phyloP scores from a whole-genome alignment of 2,888 invertebrate genomes.

The Cephus runcator region DNA sequence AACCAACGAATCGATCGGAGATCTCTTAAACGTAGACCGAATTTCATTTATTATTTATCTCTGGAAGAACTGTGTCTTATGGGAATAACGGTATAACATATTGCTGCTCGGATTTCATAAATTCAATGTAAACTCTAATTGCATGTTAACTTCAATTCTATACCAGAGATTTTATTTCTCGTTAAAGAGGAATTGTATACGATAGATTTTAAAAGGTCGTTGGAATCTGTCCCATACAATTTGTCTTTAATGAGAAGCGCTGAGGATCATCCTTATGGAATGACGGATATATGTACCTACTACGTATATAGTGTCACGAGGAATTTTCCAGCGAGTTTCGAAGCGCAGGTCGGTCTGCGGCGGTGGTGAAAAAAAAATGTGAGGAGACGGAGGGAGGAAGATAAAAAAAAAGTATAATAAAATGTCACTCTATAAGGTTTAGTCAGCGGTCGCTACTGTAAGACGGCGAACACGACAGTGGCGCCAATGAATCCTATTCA shows the following conservation, averaged over 20 bases:
- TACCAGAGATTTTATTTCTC: background rate
- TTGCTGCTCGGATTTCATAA: background rate
- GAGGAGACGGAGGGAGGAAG: background rate
- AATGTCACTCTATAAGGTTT: background rate
- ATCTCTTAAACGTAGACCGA: background rate
- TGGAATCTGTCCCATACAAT: background rate
- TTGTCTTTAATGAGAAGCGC: background rate
- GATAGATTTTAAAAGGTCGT: background rate
- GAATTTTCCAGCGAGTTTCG: background rate
- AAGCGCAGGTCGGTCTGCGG: background rate
- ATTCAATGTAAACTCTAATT: background rate
- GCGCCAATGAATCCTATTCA: conserved; percentile 29
- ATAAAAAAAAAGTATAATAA: background rate
- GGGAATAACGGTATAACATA: background rate
- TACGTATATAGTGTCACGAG: background rate
- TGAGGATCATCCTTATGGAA: background rate
- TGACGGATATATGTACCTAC: too few species aligned
- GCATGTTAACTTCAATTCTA: background rate
- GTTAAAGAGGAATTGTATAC: background rate
- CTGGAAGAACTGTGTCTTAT: background rate
- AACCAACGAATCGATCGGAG: background rate
- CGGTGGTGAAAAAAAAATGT: background rate
- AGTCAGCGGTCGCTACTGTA: background rate
- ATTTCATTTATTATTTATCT: background rate
- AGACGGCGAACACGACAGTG: conserved; percentile 1